phyloP scores from a whole-genome alignment of 2,113 vertebrate genomes.

The Cephalopterus ornatus region DNA sequence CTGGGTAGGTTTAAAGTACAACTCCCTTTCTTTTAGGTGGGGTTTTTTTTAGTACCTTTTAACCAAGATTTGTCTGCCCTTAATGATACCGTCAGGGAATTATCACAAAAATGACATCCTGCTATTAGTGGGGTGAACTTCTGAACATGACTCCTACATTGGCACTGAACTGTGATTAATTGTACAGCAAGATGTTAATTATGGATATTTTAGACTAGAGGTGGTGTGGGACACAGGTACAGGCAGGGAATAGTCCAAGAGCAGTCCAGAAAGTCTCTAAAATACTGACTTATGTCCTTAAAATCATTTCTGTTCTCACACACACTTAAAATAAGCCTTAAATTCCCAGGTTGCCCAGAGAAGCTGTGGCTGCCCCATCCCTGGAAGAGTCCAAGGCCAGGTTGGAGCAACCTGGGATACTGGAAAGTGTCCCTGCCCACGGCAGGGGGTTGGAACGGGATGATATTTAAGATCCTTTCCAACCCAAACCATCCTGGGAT shows the following conservation, averaged over 20 bases:
- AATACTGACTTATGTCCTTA: not conserved
- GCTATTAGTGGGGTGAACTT: not conserved
- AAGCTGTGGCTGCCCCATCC: not conserved
- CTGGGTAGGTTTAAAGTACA: not conserved
- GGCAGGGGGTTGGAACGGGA: not conserved
- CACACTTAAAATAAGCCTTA: not conserved
- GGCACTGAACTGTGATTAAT: not conserved
- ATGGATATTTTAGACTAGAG: not conserved
- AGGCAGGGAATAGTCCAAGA: not conserved
- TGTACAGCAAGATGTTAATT: not conserved
- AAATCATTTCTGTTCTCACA: not conserved
- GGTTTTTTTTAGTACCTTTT: not conserved
- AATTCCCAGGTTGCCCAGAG: not conserved
- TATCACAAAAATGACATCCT: not conserved
- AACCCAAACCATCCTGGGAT: not conserved
- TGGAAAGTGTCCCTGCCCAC: not conserved
- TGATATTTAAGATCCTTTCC: not conserved
- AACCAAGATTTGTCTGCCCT: not conserved
- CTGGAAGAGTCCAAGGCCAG: not conserved
- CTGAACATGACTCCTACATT: no score
- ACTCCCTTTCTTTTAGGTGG: not conserved
- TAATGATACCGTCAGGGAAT: not conserved
- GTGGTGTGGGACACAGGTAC: not conserved
- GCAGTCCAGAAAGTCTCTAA: not conserved
- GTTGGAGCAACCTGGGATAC: not conserved